Evolutionary conservation across 2,797 vertebrate species (phyloP), one percentile per base, ranked within the genome.

Genomic region (Orientallactaga sibirica): DNA sequence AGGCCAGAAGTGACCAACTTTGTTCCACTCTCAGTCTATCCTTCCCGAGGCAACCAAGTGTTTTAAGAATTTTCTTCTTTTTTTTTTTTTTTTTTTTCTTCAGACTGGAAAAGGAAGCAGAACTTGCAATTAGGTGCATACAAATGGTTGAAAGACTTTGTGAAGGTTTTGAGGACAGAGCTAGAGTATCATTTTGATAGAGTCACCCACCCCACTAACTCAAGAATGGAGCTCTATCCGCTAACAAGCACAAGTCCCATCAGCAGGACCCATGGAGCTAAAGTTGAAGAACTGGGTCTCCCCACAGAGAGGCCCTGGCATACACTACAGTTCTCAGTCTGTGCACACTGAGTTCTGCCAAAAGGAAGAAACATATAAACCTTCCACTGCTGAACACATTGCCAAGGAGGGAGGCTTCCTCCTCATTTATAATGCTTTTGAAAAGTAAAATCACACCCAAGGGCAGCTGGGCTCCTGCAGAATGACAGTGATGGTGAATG

Each of bases 271-370:
- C 73, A 52, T 74, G 66, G 37, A 75, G 0, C 0, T 41, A 82
- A 87, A 15, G 16, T 19, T 43, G n/a, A 96, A 97, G 93, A 96
- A 66, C 96, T 95, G 95, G 95, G 96, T 94, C 87, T 90, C 55
- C 91, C 75, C 89, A 76, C 66, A 14, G 22, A 83, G 68, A 66
- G 92, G 92, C 95, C 79, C 85, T 93, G 90, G 88, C 79, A 62
- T 90, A 87, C 80, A 96, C 62, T 24, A 66, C 52, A 76, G 33
- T 37, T 27, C 61, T 91, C 67, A 88, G n/a, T 68, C 29, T 87
- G 25, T 67, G 58, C 79, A 43, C 27, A 2, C 74, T 29, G 64
- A 76, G n/a, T 55, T n/a, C 55, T 74, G 94, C 89, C 96, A 96
- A 97, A 94, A 95, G 93, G 93, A 96, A 95, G 73, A 97, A 82